Conservation (phyloP, 2,797 vertebrate species). For the Lagorchestes hirsutus region DNA sequence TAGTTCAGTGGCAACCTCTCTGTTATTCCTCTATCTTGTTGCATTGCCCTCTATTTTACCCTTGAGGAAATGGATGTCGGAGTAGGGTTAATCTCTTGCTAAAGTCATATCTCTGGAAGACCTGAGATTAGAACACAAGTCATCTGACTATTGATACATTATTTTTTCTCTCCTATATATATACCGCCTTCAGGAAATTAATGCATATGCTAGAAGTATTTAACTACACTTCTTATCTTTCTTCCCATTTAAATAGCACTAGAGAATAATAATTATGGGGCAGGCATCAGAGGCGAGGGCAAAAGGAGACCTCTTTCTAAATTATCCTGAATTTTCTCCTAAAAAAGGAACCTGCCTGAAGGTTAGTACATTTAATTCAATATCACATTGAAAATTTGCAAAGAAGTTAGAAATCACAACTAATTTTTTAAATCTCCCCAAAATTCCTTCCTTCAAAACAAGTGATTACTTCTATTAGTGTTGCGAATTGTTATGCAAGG, state of each 20-base stretch:
- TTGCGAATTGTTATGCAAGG: not conserved
- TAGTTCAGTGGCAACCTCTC: too few relatives aligned
- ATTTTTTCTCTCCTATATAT: not conserved
- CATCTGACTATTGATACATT: not conserved
- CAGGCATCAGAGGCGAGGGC: not conserved
- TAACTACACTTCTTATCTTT: not conserved
- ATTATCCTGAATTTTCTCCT: not conserved
- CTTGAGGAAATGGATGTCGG: not conserved
- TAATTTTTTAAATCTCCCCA: slow-evolving; percentile 21
- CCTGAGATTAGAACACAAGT: not conserved
- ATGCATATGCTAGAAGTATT: not conserved
- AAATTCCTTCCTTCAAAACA: slow-evolving; percentile 30
- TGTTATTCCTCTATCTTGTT: too few relatives aligned
- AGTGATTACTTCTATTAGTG: not conserved
- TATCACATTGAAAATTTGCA: slow-evolving; percentile 18
- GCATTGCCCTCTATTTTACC: not conserved
- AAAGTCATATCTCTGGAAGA: not conserved
- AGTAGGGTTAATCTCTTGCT: not conserved
- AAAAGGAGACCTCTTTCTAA: not conserved
- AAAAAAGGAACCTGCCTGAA: not conserved
- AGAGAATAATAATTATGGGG: slow-evolving; percentile 9
- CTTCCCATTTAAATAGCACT: not conserved
- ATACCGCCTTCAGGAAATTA: not conserved
- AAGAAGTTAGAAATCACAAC: not conserved
- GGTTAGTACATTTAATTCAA: slow-evolving; percentile 1